Conservation (phyloP, 2,797 vertebrate genomes). For the Etheostoma perlongum region DNA sequence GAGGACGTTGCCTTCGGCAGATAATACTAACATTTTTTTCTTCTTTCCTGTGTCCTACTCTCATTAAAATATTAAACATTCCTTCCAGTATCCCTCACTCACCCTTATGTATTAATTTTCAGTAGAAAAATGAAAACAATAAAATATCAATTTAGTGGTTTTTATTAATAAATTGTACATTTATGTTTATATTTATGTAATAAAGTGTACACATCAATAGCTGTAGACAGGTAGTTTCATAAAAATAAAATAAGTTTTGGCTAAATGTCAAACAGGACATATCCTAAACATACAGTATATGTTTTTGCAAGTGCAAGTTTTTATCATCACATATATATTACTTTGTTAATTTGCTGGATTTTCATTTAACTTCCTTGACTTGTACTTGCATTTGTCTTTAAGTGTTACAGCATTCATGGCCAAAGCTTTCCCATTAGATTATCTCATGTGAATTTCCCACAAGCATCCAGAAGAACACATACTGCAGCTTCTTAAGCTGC, state of each 20-base stretch:
- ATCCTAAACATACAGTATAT: slow-evolving; percentile 22
- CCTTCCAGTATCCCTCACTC: not conserved
- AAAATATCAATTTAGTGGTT: not conserved
- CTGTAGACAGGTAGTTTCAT: slow-evolving; percentile 16
- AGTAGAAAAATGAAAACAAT: not conserved
- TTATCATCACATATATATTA: slow-evolving; percentile 37
- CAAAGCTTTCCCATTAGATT: slow-evolving; percentile 14
- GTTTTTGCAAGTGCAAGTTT: not conserved
- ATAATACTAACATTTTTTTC: not conserved
- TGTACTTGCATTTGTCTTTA: slow-evolving; percentile 1
- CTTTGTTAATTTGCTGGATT: slow-evolving; percentile 8
- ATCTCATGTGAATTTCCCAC: slow-evolving; percentile 8
- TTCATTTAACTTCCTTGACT: slow-evolving; percentile 12
- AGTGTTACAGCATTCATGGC: slow-evolving; percentile 14
- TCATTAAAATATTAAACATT: not conserved
- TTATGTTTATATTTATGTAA: too few species aligned
- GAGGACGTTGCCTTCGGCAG: not conserved
- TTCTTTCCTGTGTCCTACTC: not conserved
- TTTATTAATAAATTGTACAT: slow-evolving; percentile 70
- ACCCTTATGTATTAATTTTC: not conserved
- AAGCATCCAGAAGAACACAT: slow-evolving; percentile 25
- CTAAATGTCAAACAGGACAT: slow-evolving; percentile 13
- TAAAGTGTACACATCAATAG: slow-evolving; percentile 13
- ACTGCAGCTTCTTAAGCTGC: slow-evolving; percentile 9
- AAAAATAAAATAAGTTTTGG: not conserved